Evolutionary conservation across 2,797 vertebrate genomes (phyloP).

Genomic region (Diplodus puntazzo): DNA sequence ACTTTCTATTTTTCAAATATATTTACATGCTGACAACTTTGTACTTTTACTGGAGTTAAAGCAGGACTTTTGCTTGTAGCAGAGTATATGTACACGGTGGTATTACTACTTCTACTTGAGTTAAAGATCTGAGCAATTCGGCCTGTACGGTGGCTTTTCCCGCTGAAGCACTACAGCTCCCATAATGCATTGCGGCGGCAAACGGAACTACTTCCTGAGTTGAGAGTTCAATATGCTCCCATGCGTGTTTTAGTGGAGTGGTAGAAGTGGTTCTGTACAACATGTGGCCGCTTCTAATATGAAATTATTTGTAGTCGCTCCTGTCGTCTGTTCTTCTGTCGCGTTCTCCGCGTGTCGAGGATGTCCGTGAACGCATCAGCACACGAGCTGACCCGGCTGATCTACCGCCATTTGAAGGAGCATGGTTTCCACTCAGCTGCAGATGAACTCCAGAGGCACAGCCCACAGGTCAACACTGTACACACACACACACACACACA

Average conservation of each 20-base stretch:
- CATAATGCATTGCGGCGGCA: slow-evolving; percentile 63
- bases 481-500: slow-evolving; percentile 19
- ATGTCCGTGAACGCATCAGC: slow-evolving; percentile 76
- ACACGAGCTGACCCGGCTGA: slow-evolving; percentile 74
- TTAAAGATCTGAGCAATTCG: no score
- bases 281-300: slow-evolving; percentile 26
- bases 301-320: neutral
- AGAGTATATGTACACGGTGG: neutral
- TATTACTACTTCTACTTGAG: slow-evolving; percentile 18
- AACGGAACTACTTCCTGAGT: slow-evolving; percentile 46
- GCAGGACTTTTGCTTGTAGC: no score
- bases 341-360: slow-evolving; percentile 5
- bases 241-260: slow-evolving; percentile 43
- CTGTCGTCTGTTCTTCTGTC: neutral
- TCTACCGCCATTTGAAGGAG: slow-evolving; percentile 83
- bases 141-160: neutral
- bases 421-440: slow-evolving; percentile 84
- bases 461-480: slow-evolving; percentile 76
- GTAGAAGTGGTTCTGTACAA: fast-evolving
- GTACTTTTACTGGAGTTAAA: neutral
- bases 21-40: neutral
- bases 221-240: slow-evolving; percentile 66
- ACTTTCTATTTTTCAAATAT: no score
- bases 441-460: slow-evolving; percentile 78
- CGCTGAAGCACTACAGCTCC: slow-evolving; percentile 74